These are phyloP conservation scores for Epinephelus coioides DNA, from an alignment of 2,797 vertebrate species.

Conservation along the genomic window DNA sequence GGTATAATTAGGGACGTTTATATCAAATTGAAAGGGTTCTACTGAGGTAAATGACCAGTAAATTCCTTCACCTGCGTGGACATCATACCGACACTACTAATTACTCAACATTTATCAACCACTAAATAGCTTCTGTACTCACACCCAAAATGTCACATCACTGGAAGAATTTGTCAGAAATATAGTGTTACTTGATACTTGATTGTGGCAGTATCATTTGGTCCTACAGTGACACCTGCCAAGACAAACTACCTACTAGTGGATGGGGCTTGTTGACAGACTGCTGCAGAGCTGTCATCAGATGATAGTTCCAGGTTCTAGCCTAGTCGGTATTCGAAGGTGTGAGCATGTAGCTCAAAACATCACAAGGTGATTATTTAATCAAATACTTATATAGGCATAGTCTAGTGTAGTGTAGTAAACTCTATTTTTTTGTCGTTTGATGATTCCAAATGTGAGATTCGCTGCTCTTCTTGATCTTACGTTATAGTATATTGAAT, in stretches of 20 bases:
- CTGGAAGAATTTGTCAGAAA: neutral
- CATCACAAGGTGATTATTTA: too few relatives aligned
- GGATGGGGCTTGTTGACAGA: neutral
- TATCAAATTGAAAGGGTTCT: neutral
- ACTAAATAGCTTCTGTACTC: neutral
- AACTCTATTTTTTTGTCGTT: too few relatives aligned
- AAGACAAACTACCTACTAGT: neutral
- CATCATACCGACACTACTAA: neutral
- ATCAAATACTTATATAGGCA: too few relatives aligned
- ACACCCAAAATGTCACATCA: neutral
- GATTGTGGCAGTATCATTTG: neutral
- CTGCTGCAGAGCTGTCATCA: neutral
- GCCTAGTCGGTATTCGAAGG: too few relatives aligned
- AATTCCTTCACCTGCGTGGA: neutral
- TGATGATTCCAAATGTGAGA: neutral
- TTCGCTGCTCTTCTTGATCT: neutral
- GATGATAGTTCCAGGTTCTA: neutral
- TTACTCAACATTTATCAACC: neutral
- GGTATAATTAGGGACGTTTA: neutral
- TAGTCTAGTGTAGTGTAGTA: too few relatives aligned
- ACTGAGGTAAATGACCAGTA: neutral
- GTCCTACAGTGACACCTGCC: neutral
- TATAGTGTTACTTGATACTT: neutral
- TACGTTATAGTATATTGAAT: neutral
- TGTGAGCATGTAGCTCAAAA: too few relatives aligned